Conservation (phyloP, 2,888 invertebrate species). For the Eilema sororculum region DNA sequence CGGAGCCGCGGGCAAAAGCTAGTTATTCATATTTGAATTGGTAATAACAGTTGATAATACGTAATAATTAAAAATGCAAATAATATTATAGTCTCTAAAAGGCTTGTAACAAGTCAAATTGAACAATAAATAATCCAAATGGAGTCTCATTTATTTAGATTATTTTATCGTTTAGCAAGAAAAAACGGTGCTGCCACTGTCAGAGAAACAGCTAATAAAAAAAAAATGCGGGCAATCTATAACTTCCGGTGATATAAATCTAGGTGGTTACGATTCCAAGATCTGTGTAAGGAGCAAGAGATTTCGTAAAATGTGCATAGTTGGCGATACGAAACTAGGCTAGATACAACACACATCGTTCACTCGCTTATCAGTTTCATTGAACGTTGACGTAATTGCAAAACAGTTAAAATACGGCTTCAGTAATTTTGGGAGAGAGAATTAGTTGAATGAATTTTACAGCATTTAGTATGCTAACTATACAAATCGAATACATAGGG, state of each 20-base stretch:
- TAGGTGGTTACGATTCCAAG: background rate
- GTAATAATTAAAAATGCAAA: background rate
- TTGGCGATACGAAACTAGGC: background rate
- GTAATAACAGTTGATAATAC: background rate
- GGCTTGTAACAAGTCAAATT: background rate
- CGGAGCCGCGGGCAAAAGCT: no score
- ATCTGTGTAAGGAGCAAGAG: background rate
- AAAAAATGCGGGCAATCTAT: background rate
- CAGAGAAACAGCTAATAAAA: background rate
- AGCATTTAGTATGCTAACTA: no score
- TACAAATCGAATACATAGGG: no score
- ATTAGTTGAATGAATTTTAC: no score
- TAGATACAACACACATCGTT: background rate
- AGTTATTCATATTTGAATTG: background rate
- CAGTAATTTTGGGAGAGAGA: background rate
- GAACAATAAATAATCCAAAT: background rate
- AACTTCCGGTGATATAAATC: background rate
- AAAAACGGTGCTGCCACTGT: background rate
- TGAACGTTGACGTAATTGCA: background rate
- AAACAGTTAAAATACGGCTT: background rate
- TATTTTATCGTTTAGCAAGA: slow-evolving; percentile 4
- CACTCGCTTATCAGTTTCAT: background rate
- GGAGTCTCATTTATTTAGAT: background rate
- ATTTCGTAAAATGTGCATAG: background rate
- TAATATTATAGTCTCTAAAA: background rate